A percentile compares a stretch with the other conserved stretches of the same genome.
These are phyloP conservation scores for Drosophila repletoides DNA, from an alignment of 1,140 invertebrate species.

Conservation along the genomic window DNA sequence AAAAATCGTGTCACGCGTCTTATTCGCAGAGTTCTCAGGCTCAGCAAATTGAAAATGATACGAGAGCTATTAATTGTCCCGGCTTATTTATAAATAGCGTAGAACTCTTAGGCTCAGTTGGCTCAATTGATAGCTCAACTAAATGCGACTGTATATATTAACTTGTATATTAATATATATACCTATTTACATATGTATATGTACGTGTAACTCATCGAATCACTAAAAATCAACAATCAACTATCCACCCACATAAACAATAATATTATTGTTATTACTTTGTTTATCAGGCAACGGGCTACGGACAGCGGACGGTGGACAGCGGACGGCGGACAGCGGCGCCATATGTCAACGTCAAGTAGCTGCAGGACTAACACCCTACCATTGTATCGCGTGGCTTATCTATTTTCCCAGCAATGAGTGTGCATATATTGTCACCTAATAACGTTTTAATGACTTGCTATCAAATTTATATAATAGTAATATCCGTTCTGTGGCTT, in stretches of 20 bases:
- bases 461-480: constrained; percentile 9
- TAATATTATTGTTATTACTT: constrained; percentile 59
- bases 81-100: constrained; percentile 13
- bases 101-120: constrained; percentile 2
- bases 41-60: constrained; percentile 10
- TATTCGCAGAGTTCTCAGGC: neutral
- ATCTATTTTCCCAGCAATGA: constrained; percentile 64
- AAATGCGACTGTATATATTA: too few relatives aligned
- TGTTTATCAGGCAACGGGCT: constrained; percentile 27
- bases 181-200: constrained; percentile 37
- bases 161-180: too few relatives aligned
- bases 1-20: constrained; percentile 15
- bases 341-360: constrained; percentile 15
- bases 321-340: neutral
- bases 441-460: constrained; percentile 66
- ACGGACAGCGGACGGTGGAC: too few relatives aligned
- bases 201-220: neutral
- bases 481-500: constrained; percentile 46
- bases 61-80: too few relatives aligned
- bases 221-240: constrained; percentile 59
- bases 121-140: constrained; percentile 19
- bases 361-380: constrained; percentile 34
- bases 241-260: constrained; percentile 58
- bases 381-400: constrained; percentile 35
- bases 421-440: constrained; percentile 42